phyloP scores from a whole-genome alignment of 64 coral and sea anemone species.

The Dendrophyllia cribrosa region DNA sequence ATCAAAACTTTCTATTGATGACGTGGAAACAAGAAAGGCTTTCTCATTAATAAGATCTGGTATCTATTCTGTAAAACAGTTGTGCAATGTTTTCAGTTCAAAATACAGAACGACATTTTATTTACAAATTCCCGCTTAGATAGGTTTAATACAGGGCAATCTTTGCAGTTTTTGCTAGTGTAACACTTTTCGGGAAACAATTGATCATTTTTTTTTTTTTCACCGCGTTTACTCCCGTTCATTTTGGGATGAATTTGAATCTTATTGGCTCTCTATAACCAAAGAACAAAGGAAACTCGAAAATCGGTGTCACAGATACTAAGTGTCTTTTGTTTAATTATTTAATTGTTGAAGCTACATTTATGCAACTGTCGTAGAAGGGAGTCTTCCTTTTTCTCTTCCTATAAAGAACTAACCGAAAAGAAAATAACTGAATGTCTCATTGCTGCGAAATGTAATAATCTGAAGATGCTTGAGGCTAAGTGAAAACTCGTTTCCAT shows the following conservation, averaged over 20 bases:
- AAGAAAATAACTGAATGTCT: too few species aligned
- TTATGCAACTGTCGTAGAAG: too few species aligned
- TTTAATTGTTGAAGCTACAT: too few species aligned
- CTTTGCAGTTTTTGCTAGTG: neutral
- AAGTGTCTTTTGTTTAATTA: slow-evolving; percentile 6
- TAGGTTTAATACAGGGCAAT: neutral
- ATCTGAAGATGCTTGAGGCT: too few species aligned
- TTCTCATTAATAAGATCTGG: too few species aligned
- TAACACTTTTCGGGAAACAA: neutral
- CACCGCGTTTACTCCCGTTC: neutral
- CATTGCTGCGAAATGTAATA: too few species aligned
- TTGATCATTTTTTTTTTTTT: neutral
- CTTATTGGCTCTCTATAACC: neutral
- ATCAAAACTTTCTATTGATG: neutral
- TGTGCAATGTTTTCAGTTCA: too few species aligned
- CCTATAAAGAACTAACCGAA: too few species aligned
- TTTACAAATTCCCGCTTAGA: slow-evolving; percentile 1
- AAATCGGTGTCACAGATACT: slow-evolving; percentile 13
- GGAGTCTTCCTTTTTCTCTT: too few species aligned
- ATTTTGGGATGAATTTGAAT: slow-evolving; percentile 24
- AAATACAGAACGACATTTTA: neutral
- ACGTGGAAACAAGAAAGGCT: too few species aligned
- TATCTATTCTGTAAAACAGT: neutral
- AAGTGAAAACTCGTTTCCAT: too few species aligned
- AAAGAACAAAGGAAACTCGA: slow-evolving; percentile 27